Evolutionary conservation across 2,113 vertebrate species (phyloP).

Genomic region (Thunnus thynnus): DNA sequence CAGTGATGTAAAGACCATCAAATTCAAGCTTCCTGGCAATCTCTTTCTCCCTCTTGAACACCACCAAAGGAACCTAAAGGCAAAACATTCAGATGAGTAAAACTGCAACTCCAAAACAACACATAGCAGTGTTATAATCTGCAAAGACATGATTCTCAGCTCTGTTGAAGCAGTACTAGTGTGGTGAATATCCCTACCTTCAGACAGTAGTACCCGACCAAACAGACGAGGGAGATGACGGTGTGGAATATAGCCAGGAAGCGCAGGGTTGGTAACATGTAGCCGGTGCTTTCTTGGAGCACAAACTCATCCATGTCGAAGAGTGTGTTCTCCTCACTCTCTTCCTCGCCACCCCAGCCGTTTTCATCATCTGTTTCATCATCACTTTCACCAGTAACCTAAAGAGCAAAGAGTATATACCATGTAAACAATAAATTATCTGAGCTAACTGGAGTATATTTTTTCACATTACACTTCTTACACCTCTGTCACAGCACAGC

Average conservation of each 20-base stretch:
- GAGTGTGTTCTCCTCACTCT: conserved; percentile 85
- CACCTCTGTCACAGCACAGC: too few relatives aligned
- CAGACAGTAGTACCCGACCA: conserved; percentile 95
- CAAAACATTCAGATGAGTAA: not conserved
- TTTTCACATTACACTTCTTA: too few relatives aligned
- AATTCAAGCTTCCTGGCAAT: conserved; percentile 97
- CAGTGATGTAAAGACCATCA: conserved; percentile 97
- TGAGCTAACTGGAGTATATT: not conserved
- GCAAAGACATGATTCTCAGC: not conserved
- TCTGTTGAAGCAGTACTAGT: not conserved
- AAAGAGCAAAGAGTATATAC: not conserved
- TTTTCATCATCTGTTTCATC: conserved; percentile 84
- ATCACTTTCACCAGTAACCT: conserved; percentile 92
- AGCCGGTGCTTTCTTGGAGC: conserved; percentile 95
- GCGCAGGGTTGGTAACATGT: conserved; percentile 94
- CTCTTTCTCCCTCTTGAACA: conserved; percentile 98
- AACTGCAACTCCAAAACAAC: not conserved
- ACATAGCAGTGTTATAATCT: not conserved
- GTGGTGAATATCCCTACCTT: conserved; percentile 84
- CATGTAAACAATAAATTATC: not conserved
- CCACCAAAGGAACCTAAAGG: conserved; percentile 93
- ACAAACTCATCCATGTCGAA: conserved; percentile 96
- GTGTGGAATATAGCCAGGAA: conserved; percentile 94
- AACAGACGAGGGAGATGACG: conserved; percentile 93
- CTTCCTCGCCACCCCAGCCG: conserved; percentile 88